These are phyloP conservation scores for Hippoglossus stenolepis DNA, from an alignment of 2,113 vertebrate genomes.

Conservation along the genomic window DNA sequence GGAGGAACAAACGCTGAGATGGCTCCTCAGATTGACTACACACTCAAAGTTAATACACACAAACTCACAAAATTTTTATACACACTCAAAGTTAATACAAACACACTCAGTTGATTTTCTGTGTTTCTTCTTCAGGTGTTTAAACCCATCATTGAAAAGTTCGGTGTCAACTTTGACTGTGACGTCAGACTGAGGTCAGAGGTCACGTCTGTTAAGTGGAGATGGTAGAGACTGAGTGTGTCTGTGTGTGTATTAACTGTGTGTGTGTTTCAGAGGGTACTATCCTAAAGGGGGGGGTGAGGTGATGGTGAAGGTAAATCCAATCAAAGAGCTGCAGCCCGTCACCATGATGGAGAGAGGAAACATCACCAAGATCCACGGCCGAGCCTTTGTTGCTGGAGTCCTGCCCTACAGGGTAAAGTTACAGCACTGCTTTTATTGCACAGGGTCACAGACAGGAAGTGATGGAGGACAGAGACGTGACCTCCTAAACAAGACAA, in stretches of 20 bases:
- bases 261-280: constrained; percentile 87
- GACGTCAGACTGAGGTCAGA: constrained; percentile 92
- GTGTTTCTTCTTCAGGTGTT: constrained; percentile 87
- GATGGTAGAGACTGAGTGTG: background rate
- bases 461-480: background rate
- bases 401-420: constrained; percentile 92
- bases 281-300: constrained; percentile 97
- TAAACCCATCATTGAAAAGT: constrained; percentile 92
- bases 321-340: constrained; percentile 89
- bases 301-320: constrained; percentile 86
- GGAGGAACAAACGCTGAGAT: constrained; percentile 98
- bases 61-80: background rate
- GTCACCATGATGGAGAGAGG: constrained; percentile 91
- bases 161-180: constrained; percentile 91
- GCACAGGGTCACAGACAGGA: background rate
- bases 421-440: background rate
- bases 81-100: background rate
- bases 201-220: background rate
- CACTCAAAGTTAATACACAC: constrained; percentile 72
- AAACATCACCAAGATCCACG: constrained; percentile 93
- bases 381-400: constrained; percentile 93
- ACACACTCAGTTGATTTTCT: background rate
- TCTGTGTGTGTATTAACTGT: background rate
- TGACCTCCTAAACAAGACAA: too few relatives aligned
- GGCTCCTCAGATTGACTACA: constrained; percentile 98